These are phyloP conservation scores for Drosophila suzukii DNA, from an alignment of 1,140 invertebrate species.

Conservation along the genomic window DNA sequence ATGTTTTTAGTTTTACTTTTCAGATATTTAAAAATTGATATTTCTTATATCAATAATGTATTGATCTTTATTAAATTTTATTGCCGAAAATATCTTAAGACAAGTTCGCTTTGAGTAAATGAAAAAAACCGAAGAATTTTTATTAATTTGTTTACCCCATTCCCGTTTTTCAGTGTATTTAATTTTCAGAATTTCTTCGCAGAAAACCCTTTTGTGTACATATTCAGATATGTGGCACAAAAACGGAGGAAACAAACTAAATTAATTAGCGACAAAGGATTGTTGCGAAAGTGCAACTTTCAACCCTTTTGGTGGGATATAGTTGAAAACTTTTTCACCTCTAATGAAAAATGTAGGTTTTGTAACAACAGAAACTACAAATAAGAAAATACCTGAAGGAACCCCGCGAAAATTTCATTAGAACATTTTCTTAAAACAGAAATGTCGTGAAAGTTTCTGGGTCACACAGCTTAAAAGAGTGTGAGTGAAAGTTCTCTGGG, in stretches of 20 bases:
- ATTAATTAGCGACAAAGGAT: slow-evolving; percentile 51
- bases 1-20: too few relatives aligned
- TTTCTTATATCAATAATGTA: too few relatives aligned
- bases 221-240: slow-evolving; percentile 1
- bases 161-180: background rate
- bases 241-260: slow-evolving; percentile 28
- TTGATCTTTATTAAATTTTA: too few relatives aligned
- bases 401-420: slow-evolving; percentile 36
- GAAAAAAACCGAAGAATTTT: too few relatives aligned
- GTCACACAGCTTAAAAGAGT: background rate
- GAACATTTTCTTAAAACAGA: slow-evolving; percentile 37
- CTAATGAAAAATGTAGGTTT: slow-evolving; percentile 42
- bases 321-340: slow-evolving; percentile 29
- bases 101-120: too few relatives aligned
- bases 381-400: slow-evolving; percentile 40
- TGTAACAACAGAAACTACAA: slow-evolving; percentile 34
- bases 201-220: background rate
- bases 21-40: too few relatives aligned
- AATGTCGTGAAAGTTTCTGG: slow-evolving; percentile 28
- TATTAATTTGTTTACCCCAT: too few relatives aligned
- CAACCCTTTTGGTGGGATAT: slow-evolving; percentile 1
- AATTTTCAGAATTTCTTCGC: background rate
- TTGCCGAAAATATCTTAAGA: too few relatives aligned
- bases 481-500: background rate
- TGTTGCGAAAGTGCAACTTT: slow-evolving; percentile 36